Percentiles rank a stretch among this genome's conserved stretches.
Conservation (phyloP, 2,797 vertebrate genomes). For the Pangasius krempfi region DNA sequence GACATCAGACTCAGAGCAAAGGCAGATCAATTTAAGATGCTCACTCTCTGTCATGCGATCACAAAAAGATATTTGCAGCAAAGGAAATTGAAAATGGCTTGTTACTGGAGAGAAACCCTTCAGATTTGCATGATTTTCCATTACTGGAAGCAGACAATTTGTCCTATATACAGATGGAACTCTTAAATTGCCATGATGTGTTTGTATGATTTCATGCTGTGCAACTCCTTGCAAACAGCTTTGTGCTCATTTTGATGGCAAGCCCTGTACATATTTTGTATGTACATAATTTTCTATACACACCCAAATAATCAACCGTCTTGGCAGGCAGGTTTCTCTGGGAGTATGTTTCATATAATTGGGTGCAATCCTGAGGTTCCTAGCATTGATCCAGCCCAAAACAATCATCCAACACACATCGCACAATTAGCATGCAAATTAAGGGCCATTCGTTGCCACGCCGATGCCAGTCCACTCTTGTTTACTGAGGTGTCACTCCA, state of each 20-base stretch:
- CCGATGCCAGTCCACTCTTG: conserved; percentile 57
- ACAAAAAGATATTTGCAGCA: conserved; percentile 28
- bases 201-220: conserved; percentile 32
- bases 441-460: conserved; percentile 57
- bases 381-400: conserved; percentile 64
- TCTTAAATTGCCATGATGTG: neutral
- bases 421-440: conserved; percentile 66
- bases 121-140: conserved; percentile 31
- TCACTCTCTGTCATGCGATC: conserved; percentile 22
- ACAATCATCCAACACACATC: conserved; percentile 61
- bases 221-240: conserved; percentile 17
- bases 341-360: conserved; percentile 55
- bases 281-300: conserved; percentile 37
- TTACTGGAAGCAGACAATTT: conserved; percentile 16
- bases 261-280: conserved; percentile 38
- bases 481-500: conserved; percentile 60
- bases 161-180: neutral
- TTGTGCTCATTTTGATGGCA: neutral
- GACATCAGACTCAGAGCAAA: conserved; percentile 30
- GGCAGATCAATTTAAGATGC: conserved; percentile 43
- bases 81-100: conserved; percentile 41
- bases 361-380: conserved; percentile 55
- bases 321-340: conserved; percentile 40
- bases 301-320: conserved; percentile 40
- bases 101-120: conserved; percentile 26